Evolutionary conservation across 2,113 vertebrate genomes (phyloP).

Genomic region (Laticauda laticaudata): DNA sequence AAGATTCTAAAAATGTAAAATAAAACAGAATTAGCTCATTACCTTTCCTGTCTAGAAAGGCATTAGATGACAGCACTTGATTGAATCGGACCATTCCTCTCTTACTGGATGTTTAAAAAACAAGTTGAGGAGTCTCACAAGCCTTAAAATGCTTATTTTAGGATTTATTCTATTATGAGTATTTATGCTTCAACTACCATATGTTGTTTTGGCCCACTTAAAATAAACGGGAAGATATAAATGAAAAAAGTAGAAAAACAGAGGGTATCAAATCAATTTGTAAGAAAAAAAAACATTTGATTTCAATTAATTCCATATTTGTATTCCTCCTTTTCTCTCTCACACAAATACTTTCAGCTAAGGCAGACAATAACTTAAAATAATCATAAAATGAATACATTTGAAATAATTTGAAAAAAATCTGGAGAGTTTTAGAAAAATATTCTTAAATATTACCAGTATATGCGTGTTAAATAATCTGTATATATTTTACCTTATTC

Average conservation of each 20-base stretch:
- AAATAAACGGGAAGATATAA: neutral
- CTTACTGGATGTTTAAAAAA: neutral
- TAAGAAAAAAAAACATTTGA: neutral
- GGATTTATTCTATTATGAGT: neutral
- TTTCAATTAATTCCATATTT: neutral
- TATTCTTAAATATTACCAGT: neutral
- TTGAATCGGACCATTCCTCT: neutral
- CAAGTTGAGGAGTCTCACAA: neutral
- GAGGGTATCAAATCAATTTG: neutral
- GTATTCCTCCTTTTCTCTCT: neutral
- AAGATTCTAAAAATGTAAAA: too few relatives aligned
- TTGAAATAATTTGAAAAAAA: neutral
- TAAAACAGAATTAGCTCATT: too few relatives aligned
- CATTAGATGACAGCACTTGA: neutral
- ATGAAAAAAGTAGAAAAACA: neutral
- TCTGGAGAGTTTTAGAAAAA: neutral
- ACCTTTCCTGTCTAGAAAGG: too few relatives aligned
- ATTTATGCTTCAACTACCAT: neutral
- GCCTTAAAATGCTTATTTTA: neutral
- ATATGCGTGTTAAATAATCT: neutral
- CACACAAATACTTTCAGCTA: neutral
- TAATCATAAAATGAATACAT: neutral
- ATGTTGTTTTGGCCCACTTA: neutral
- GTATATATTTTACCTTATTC: neutral
- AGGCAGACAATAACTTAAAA: neutral